Evolutionary conservation across 2,113 vertebrate genomes (phyloP).

Genomic region (Cricetomys ansorgei): DNA sequence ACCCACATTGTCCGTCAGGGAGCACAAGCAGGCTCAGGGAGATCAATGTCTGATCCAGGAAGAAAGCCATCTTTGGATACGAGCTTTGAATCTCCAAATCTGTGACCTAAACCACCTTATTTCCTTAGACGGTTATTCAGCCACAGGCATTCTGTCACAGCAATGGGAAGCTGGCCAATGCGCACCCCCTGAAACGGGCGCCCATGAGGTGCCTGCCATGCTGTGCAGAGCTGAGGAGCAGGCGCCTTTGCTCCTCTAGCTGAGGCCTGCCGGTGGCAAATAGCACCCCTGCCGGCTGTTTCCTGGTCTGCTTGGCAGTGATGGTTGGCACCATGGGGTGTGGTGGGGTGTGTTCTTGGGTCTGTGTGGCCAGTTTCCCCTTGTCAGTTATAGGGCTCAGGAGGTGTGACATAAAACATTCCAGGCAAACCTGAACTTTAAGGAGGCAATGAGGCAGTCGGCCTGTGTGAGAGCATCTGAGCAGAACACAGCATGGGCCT

Average conservation of each 20-base stretch:
- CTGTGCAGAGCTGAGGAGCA: neutral
- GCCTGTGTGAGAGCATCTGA: conserved; percentile 53
- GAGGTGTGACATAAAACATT: conserved; percentile 69
- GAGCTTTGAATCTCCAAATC: neutral
- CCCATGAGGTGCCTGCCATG: no score
- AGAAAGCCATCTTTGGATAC: neutral
- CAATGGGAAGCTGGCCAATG: neutral
- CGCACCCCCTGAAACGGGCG: neutral
- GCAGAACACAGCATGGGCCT: conserved; percentile 61
- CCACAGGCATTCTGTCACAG: neutral
- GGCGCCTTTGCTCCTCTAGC: neutral
- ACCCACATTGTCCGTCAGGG: neutral
- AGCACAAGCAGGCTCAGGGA: neutral
- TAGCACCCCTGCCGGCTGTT: neutral
- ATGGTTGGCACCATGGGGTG: conserved; percentile 45
- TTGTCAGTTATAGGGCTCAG: conserved; percentile 70
- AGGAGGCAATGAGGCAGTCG: conserved; percentile 80
- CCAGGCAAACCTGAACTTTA: conserved; percentile 79
- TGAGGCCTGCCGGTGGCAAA: conserved; percentile 11
- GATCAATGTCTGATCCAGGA: neutral
- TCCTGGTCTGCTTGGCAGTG: conserved; percentile 36
- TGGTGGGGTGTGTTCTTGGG: conserved; percentile 73
- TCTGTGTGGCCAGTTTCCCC: conserved; percentile 76
- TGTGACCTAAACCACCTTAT: neutral
- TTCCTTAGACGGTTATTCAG: neutral